Conservation (phyloP, 2,797 vertebrate species). For the Furcifer pardalis region DNA sequence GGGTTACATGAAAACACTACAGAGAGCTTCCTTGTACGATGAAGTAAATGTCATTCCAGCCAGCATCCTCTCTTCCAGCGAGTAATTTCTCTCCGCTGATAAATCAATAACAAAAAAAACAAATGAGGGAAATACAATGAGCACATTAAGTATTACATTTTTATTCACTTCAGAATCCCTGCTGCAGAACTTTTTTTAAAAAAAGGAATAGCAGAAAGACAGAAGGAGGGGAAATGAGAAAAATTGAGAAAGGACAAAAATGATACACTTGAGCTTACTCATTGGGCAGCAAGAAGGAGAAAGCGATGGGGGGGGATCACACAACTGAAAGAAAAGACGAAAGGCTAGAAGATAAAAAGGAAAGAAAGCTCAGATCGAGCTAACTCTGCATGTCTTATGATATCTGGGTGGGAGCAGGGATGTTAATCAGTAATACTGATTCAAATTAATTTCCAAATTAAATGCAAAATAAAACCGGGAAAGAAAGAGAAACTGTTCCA, state of each 20-base stretch:
- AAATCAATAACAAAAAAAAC: conserved; percentile 80
- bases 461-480: conserved; percentile 3
- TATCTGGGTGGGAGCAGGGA: background rate
- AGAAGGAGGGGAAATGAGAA: background rate
- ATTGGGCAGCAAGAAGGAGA: background rate
- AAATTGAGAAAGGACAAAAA: conserved; percentile 59
- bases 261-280: conserved; percentile 68
- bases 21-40: conserved; percentile 78
- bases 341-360: background rate
- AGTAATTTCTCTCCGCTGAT: conserved; percentile 81
- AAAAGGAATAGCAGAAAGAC: background rate
- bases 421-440: conserved; percentile 14
- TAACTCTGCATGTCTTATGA: background rate
- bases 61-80: conserved; percentile 78
- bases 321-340: background rate
- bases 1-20: conserved; percentile 80
- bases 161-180: conserved; percentile 80
- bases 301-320: conserved; percentile 32
- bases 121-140: conserved; percentile 78
- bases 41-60: conserved; percentile 85
- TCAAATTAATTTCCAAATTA: conserved; percentile 14
- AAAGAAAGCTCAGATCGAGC: background rate
- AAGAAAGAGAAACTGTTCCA: background rate
- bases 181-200: conserved; percentile 74
- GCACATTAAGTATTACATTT: conserved; percentile 76